Base-by-base conservation (phyloP, 2,113 vertebrate species). In the Solea solea region DNA sequence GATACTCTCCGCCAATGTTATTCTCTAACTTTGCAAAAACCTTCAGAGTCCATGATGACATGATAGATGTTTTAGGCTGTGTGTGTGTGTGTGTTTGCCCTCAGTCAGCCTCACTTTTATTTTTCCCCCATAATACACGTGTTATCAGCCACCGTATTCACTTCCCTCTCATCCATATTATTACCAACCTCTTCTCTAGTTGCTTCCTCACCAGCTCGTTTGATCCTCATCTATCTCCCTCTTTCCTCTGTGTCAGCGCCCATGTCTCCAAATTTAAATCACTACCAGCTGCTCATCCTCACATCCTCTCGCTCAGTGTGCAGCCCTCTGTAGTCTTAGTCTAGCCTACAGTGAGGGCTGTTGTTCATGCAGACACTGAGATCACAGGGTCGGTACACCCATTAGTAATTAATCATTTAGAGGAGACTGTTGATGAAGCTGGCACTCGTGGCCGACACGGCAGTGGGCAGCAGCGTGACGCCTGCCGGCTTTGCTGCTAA, bases 371-470 rank as follows among this genome's bases (percentile, higher is more conserved):
- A 93, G 64, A 94, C 46, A 4, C 78, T 83, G 50, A 93, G 90
- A 89, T 94, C 86, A 34, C 93, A 93, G 91, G 94, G 94, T 81
- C 95, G 66, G 83, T 94, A 94, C 64, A 84, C 94, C 50, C 79
- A 58, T 0, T 93, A 92, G 83, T 90, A 92, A 87, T 95, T 94
- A 88, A 95, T 92, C 95, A 95, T 93, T 88, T 93, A 93, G 86
- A 94, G 94, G 74, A 94, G 94, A 91, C 89, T 92, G 90, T 95
- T 94, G 89, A 90, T 89, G 86, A 94, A 92, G 85, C 90, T 91
- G 76, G 89, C 80, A 60, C 69, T 34, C 34, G 3, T 73, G 40
- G 86, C 70, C 85, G 94, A 78, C 76, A 90, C 42, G 14, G 72
- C 55, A 7, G 73, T 87, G 60, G 87, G 88, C 81, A 93, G 86